Conservation (phyloP, 2,113 vertebrate species). For the Sylvia atricapilla region DNA sequence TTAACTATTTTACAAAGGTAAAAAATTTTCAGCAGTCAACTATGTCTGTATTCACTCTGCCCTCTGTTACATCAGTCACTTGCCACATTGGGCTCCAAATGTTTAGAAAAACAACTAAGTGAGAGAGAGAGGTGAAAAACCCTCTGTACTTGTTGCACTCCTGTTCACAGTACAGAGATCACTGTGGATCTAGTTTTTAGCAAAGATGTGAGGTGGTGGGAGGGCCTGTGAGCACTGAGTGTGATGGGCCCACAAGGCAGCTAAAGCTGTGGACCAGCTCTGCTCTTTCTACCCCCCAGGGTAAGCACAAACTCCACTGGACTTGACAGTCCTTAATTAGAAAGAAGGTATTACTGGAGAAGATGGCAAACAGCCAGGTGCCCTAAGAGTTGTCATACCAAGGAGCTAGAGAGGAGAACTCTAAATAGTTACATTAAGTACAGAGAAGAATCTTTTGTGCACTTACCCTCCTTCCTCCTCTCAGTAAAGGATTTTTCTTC, state of each 20-base stretch:
- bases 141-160: not conserved
- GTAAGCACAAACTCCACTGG: not conserved
- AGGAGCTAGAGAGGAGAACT: not conserved
- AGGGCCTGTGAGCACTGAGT: rapidly evolving
- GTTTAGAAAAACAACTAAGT: not conserved
- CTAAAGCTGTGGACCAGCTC: not conserved
- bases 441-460: not conserved
- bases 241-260: not conserved
- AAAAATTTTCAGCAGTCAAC: not conserved
- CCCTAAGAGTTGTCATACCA: not conserved
- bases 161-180: not conserved
- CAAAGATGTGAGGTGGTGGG: not conserved
- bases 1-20: not conserved
- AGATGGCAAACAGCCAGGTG: not conserved
- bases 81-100: not conserved
- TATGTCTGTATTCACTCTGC: not conserved
- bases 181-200: not conserved
- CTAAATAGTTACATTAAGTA: not conserved
- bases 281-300: not conserved
- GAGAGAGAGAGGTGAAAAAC: not conserved
- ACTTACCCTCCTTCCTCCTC: not conserved
- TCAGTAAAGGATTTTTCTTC: not conserved
- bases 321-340: not conserved
- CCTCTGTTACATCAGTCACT: not conserved
- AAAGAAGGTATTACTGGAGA: not conserved